Evolutionary conservation across 2,113 vertebrate species (phyloP).

Genomic region (Oenanthe oenanthe): DNA sequence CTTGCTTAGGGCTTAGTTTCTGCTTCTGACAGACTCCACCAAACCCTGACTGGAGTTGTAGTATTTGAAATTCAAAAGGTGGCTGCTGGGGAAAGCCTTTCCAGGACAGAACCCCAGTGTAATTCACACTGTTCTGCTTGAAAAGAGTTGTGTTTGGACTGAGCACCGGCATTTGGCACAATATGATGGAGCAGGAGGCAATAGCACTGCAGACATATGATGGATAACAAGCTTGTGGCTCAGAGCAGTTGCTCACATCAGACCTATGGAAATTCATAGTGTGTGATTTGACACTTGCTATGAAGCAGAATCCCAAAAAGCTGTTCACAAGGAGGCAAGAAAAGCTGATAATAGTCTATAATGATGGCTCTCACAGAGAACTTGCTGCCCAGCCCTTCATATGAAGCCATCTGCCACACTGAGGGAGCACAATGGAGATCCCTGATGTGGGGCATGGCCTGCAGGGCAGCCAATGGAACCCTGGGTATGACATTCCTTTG

Average conservation of each 20-base stretch:
- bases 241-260: neutral
- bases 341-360: neutral
- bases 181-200: neutral
- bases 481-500: neutral
- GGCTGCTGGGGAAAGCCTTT: neutral
- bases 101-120: neutral
- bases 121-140: neutral
- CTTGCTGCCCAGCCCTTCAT: neutral
- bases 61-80: neutral
- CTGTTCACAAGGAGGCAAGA: neutral
- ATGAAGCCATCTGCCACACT: neutral
- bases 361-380: neutral
- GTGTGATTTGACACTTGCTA: conserved; percentile 19
- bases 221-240: neutral
- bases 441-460: neutral
- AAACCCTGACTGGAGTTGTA: neutral
- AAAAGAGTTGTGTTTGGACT: neutral
- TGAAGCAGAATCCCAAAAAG: conserved; percentile 12
- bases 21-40: neutral
- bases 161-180: neutral
- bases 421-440: neutral
- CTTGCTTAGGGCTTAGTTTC: neutral
- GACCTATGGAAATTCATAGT: neutral
- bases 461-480: neutral
- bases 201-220: neutral